These are phyloP conservation scores for Lerista edwardsae DNA, from an alignment of 2,797 vertebrate genomes.

Conservation along the genomic window DNA sequence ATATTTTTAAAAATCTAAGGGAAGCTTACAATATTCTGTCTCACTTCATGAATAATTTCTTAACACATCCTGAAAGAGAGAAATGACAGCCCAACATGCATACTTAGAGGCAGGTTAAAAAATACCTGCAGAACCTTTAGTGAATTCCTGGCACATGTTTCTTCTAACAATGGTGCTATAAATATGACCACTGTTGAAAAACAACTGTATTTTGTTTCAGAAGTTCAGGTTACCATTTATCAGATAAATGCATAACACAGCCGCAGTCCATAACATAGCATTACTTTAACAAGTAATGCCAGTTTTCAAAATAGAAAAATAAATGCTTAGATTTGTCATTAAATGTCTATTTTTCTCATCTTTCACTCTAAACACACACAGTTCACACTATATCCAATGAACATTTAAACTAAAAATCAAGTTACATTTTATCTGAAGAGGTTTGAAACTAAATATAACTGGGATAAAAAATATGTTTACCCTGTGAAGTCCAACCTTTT, in stretches of 20 bases:
- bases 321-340: constrained; percentile 64
- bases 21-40: background rate
- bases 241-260: constrained; percentile 63
- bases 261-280: constrained; percentile 60
- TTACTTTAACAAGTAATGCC: constrained; percentile 58
- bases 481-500: constrained; percentile 22
- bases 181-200: constrained; percentile 64
- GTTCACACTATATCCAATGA: constrained; percentile 6
- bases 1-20: background rate
- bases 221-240: constrained; percentile 61
- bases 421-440: constrained; percentile 1
- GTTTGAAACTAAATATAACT: background rate
- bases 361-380: constrained; percentile 24
- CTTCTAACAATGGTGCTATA: constrained; percentile 57
- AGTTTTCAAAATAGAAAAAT: constrained; percentile 61
- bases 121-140: constrained; percentile 56
- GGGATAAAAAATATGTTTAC: constrained; percentile 20
- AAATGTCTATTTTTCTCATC: constrained; percentile 47
- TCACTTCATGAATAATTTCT: constrained; percentile 29
- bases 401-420: background rate
- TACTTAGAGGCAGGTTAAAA: constrained; percentile 39
- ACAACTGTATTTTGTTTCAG: constrained; percentile 53
- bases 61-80: constrained; percentile 5
- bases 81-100: constrained; percentile 31
- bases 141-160: constrained; percentile 52